These are phyloP conservation scores for Mesocentrotus franciscanus DNA, from an alignment of 53 echinoderm and acorn worm genomes.

Conservation along the genomic window DNA sequence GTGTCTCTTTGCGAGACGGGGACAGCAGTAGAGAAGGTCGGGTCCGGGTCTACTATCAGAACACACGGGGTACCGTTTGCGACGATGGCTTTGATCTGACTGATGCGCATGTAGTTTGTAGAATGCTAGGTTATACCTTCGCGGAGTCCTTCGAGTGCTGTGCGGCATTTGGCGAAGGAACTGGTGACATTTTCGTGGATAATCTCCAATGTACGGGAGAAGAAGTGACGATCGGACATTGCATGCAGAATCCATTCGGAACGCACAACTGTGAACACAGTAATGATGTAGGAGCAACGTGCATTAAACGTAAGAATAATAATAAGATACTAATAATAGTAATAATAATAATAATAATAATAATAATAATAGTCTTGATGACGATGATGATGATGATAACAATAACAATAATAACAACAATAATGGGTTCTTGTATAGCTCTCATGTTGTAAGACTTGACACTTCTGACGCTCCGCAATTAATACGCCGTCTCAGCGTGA, in stretches of 20 bases:
- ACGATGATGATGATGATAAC: too few relatives aligned
- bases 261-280: background rate
- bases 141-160: constrained; percentile 1
- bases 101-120: background rate
- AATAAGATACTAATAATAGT: too few relatives aligned
- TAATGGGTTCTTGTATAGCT: too few relatives aligned
- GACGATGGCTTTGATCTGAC: background rate
- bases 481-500: too few relatives aligned
- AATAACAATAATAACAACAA: too few relatives aligned
- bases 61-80: background rate
- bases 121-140: background rate
- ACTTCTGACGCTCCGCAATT: too few relatives aligned
- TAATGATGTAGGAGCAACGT: background rate
- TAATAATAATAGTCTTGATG: too few relatives aligned
- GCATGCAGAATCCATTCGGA: background rate
- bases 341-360: too few relatives aligned
- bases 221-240: constrained; percentile 18
- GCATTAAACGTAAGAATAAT: background rate
- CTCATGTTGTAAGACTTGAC: too few relatives aligned
- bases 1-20: background rate
- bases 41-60: background rate
- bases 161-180: background rate
- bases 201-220: background rate
- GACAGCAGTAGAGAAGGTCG: background rate
- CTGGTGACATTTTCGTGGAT: background rate